phyloP scores from a whole-genome alignment of 2,797 vertebrate species.

The Oreochromis mossambicus region DNA sequence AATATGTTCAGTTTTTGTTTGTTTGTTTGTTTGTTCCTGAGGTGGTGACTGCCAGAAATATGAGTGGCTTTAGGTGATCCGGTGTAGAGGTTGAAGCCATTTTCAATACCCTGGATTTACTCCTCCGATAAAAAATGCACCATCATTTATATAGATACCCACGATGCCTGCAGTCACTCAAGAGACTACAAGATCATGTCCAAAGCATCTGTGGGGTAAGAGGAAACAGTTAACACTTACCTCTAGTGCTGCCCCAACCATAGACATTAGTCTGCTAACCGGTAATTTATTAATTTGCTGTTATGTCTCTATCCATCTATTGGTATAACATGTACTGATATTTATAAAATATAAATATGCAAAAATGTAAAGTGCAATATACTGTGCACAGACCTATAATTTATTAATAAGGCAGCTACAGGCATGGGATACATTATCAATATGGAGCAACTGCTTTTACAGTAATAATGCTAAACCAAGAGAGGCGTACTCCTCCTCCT shows the following conservation, averaged over 20 bases:
- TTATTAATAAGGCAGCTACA: background rate
- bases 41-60: background rate
- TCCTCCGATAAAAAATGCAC: background rate
- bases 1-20: background rate
- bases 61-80: background rate
- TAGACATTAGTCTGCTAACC: background rate
- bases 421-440: background rate
- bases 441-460: background rate
- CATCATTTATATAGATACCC: background rate
- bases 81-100: accelerated
- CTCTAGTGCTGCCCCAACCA: background rate
- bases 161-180: background rate
- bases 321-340: background rate
- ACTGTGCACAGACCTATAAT: background rate
- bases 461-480: background rate
- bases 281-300: background rate
- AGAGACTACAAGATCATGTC: background rate
- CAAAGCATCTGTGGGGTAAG: background rate
- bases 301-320: background rate
- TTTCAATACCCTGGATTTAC: background rate
- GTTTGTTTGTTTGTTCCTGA: background rate
- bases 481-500: background rate
- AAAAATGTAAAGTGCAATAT: background rate
- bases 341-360: background rate
- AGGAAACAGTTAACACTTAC: background rate